These are phyloP conservation scores for Pyralis farinalis DNA, from an alignment of 2,888 invertebrate species.

Conservation along the genomic window DNA sequence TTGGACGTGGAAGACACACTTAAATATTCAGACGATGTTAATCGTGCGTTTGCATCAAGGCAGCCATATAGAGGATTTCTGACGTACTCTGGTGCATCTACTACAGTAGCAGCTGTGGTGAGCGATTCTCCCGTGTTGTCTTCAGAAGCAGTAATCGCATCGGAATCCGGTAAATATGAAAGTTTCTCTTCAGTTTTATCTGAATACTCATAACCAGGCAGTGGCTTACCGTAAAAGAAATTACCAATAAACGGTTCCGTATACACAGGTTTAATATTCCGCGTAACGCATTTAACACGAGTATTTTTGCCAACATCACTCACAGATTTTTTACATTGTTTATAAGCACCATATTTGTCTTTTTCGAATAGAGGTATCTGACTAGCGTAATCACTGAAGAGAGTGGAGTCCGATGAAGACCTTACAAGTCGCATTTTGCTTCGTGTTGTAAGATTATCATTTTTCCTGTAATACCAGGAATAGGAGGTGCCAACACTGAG, in stretches of 20 bases:
- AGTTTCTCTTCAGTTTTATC: constrained; percentile 67
- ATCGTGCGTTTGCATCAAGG: constrained; percentile 46
- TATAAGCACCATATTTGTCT: constrained; percentile 45
- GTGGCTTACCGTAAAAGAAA: constrained; percentile 70
- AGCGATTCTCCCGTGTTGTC: constrained; percentile 57
- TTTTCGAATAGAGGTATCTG: constrained; percentile 72
- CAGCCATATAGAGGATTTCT: constrained; percentile 70
- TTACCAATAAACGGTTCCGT: constrained; percentile 72
- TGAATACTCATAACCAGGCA: constrained; percentile 59
- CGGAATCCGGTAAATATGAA: constrained; percentile 68
- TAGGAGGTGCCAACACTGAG: constrained; percentile 71
- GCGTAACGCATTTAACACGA: constrained; percentile 57
- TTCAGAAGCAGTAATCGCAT: constrained; percentile 62
- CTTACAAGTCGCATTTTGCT: constrained; percentile 57
- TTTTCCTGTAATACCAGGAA: constrained; percentile 76
- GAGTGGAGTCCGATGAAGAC: constrained; percentile 71
- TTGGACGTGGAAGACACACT: constrained; percentile 50
- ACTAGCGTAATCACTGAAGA: constrained; percentile 75
- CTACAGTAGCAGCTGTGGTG: constrained; percentile 54
- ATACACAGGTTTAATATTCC: constrained; percentile 59
- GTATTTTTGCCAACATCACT: constrained; percentile 62
- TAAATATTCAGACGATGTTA: constrained; percentile 48
- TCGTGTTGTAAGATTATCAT: constrained; percentile 49
- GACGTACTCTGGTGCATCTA: constrained; percentile 61
- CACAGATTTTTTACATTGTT: constrained; percentile 62